Evolutionary conservation across 2,797 vertebrate genomes (phyloP).

Genomic region (Botia kubotai): DNA sequence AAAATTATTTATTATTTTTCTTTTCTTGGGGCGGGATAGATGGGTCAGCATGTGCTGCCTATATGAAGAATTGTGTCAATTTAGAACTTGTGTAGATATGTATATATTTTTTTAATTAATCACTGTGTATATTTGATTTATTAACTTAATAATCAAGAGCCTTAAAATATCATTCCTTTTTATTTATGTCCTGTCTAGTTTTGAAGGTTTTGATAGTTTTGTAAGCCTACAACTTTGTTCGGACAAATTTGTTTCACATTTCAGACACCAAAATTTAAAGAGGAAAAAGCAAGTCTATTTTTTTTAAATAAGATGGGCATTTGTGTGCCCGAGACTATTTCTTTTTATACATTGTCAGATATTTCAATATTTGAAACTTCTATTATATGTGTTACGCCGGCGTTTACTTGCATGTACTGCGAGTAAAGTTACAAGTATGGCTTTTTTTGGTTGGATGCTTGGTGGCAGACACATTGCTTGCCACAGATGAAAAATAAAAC

Average conservation of each 20-base stretch:
- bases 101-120: conserved; percentile 99
- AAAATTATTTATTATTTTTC: conserved; percentile 96
- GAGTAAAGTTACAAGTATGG: conserved; percentile 79
- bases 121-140: conserved; percentile 99
- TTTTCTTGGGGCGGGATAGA: conserved; percentile 73
- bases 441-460: conserved; percentile 84
- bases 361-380: conserved; percentile 81
- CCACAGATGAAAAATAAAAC: conserved; percentile 71
- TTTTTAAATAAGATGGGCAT: conserved; percentile 81
- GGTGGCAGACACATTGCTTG: conserved; percentile 77
- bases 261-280: conserved; percentile 92
- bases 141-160: conserved; percentile 99
- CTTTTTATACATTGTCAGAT: conserved; percentile 77
- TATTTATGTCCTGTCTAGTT: conserved; percentile 99
- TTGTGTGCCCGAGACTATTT: conserved; percentile 72
- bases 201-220: conserved; percentile 97
- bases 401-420: conserved; percentile 84
- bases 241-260: conserved; percentile 83
- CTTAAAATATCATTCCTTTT: conserved; percentile 99
- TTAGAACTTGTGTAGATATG: conserved; percentile 97
- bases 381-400: conserved; percentile 83
- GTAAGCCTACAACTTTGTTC: conserved; percentile 89
- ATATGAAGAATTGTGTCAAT: conserved; percentile 99
- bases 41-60: conserved; percentile 96
- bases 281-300: conserved; percentile 85